Evolutionary conservation across 1,140 invertebrate genomes (phyloP).

Genomic region (Drosophila pachea): DNA sequence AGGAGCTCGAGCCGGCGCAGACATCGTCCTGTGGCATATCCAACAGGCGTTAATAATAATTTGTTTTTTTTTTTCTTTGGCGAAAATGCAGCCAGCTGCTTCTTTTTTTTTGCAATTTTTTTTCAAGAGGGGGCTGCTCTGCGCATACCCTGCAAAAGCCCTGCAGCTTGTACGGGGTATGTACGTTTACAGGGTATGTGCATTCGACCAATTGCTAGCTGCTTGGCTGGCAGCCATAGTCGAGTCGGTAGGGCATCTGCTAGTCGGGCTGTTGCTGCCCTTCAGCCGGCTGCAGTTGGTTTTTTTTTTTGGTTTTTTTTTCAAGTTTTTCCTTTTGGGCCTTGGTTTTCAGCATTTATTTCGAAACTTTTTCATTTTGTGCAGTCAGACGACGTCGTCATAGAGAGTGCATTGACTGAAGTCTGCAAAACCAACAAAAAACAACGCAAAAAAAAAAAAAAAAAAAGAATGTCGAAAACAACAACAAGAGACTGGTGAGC

Average conservation of each 20-base stretch:
- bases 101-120: slow-evolving; percentile 15
- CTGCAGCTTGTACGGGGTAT: background rate
- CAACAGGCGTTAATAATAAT: slow-evolving; percentile 76
- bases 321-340: slow-evolving; percentile 69
- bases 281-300: slow-evolving; percentile 12
- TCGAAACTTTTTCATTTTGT: slow-evolving; percentile 75
- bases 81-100: slow-evolving; percentile 37
- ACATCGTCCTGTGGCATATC: slow-evolving; percentile 74
- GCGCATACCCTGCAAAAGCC: slow-evolving; percentile 25
- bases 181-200: too few relatives aligned
- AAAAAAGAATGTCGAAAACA: slow-evolving; percentile 48
- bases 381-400: slow-evolving; percentile 72
- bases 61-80: slow-evolving; percentile 41
- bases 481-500: slow-evolving; percentile 26
- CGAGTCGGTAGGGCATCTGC: background rate
- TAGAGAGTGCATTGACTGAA: slow-evolving; percentile 77
- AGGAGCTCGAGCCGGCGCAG: slow-evolving; percentile 41
- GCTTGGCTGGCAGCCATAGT: background rate
- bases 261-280: slow-evolving; percentile 1
- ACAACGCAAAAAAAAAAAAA: slow-evolving; percentile 44
- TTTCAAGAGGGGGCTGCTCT: slow-evolving; percentile 9
- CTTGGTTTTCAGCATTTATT: slow-evolving; percentile 69
- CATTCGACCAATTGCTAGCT: slow-evolving; percentile 29
- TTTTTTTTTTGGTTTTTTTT: slow-evolving; percentile 35
- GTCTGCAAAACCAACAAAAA: slow-evolving; percentile 51